These are phyloP conservation scores for Apteryx mantelli DNA, from an alignment of 2,113 vertebrate genomes.

Conservation along the genomic window DNA sequence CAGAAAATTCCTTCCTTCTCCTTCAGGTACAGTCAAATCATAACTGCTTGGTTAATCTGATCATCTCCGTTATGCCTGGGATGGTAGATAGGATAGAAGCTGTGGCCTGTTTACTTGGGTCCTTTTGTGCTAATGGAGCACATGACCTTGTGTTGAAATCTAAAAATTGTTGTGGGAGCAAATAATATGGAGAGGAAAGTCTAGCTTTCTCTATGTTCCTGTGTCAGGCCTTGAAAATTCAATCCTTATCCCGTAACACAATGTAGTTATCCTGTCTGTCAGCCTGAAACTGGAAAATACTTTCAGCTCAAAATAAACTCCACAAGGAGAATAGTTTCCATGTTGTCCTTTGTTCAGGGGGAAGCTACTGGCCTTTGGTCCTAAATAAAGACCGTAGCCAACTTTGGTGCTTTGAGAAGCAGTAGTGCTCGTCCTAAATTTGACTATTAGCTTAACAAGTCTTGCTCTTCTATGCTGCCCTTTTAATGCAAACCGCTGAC, in stretches of 20 bases:
- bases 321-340: slow-evolving; percentile 51
- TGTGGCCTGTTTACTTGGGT: background rate
- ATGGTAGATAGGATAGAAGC: background rate
- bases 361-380: slow-evolving; percentile 14
- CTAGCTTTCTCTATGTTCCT: background rate
- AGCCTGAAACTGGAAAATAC: slow-evolving; percentile 47
- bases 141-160: background rate
- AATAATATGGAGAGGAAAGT: background rate
- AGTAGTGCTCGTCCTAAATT: background rate
- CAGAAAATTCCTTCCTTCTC: slow-evolving; percentile 23
- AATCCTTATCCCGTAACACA: background rate
- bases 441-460: background rate
- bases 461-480: background rate
- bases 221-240: background rate
- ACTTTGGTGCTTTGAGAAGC: background rate
- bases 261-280: background rate
- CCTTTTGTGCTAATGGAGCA: background rate
- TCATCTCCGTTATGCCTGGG: background rate
- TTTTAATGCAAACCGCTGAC: background rate
- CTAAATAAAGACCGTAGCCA: slow-evolving; percentile 32
- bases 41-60: background rate
- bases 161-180: background rate
- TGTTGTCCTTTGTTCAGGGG: background rate
- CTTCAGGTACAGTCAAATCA: background rate
- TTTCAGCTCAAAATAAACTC: slow-evolving; percentile 59